Evolutionary conservation across 2,797 vertebrate species (phyloP).

Genomic region (Sebastes baramenuke): DNA sequence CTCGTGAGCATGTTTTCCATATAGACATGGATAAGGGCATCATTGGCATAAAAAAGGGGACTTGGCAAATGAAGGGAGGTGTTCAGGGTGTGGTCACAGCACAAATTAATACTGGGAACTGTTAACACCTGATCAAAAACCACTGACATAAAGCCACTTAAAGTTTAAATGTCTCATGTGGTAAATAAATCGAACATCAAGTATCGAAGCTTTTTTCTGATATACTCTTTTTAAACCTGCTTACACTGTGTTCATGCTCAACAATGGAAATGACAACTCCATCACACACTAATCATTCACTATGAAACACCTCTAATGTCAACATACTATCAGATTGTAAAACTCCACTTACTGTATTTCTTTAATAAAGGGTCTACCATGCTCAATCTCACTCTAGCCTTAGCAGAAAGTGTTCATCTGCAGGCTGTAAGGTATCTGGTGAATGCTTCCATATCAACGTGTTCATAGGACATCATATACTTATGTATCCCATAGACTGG

Average conservation of each 20-base stretch:
- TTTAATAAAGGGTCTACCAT: not conserved
- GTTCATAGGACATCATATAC: slow-evolving; percentile 40
- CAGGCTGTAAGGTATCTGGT: slow-evolving; percentile 70
- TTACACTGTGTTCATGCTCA: not conserved
- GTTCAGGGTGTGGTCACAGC: slow-evolving; percentile 50
- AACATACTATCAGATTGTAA: not conserved
- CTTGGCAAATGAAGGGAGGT: slow-evolving; percentile 43
- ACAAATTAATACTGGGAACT: slow-evolving; percentile 61
- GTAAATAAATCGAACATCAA: slow-evolving; percentile 31
- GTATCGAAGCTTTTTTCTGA: slow-evolving; percentile 18
- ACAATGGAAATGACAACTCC: not conserved
- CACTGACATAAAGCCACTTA: slow-evolving; percentile 27
- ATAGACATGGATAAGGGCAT: slow-evolving; percentile 41
- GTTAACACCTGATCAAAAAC: slow-evolving; percentile 51
- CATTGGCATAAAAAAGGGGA: slow-evolving; percentile 37
- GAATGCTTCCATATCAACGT: slow-evolving; percentile 66
- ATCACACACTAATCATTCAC: slow-evolving; percentile 1
- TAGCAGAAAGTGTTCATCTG: slow-evolving; percentile 20
- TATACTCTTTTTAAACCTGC: not conserved
- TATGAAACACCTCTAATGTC: slow-evolving; percentile 8
- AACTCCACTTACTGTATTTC: slow-evolving; percentile 8
- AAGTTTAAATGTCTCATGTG: slow-evolving; percentile 19
- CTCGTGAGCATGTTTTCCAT: slow-evolving; percentile 12
- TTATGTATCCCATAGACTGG: not conserved
- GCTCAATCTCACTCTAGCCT: not conserved